Percentiles rank a stretch among this genome's conserved stretches.
Conservation (phyloP, 2,888 invertebrate species). For the Hesperia comma region DNA sequence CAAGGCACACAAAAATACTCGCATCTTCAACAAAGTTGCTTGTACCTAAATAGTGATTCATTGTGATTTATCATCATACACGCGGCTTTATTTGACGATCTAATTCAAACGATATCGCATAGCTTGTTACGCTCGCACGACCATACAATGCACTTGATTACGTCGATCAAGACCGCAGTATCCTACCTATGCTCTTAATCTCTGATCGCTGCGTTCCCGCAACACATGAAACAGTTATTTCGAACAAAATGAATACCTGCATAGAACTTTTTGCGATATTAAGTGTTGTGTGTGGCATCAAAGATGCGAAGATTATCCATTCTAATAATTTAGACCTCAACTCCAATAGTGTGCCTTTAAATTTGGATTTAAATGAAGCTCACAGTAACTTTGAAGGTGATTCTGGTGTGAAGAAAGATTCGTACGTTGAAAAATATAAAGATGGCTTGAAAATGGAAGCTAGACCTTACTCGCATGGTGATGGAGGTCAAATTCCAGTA, state of each 20-base stretch:
- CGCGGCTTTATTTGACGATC: constrained; percentile 37
- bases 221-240: neutral
- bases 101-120: constrained; percentile 41
- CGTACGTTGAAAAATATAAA: neutral
- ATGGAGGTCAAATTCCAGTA: neutral
- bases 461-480: neutral
- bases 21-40: neutral
- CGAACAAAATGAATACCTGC: constrained; percentile 26
- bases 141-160: constrained; percentile 41
- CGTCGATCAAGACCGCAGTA: constrained; percentile 38
- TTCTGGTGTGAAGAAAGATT: constrained; percentile 8
- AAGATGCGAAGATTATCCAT: constrained; percentile 30
- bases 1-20: neutral
- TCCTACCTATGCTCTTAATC: constrained; percentile 21
- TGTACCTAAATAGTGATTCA: neutral
- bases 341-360: constrained; percentile 34
- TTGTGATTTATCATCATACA: constrained; percentile 8
- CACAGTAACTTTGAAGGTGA: constrained; percentile 11
- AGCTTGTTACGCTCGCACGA: constrained; percentile 34
- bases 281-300: neutral
- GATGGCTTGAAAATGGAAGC: constrained; percentile 2
- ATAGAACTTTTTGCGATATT: constrained; percentile 12
- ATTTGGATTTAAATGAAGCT: constrained; percentile 4
- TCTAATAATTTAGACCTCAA: constrained; percentile 34
- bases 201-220: neutral